Base-by-base conservation (phyloP, 1,140 invertebrate species). In the Conus betulinus region DNA sequence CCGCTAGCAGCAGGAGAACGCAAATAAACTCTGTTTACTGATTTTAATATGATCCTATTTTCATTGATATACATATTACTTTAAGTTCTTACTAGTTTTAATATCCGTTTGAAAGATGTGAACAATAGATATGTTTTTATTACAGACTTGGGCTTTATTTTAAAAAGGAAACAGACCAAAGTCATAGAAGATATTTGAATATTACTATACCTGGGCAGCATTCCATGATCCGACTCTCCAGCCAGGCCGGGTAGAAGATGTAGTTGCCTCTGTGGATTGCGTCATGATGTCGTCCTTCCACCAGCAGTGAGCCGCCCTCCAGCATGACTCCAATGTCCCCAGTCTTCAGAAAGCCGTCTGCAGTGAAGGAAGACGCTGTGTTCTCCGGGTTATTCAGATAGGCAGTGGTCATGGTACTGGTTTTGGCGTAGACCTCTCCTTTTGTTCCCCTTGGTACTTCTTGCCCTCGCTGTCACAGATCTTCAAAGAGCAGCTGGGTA, bases 321-420 rank as follows among this genome's bases (percentile, higher is more conserved):
- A 25, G 17, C 63, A 87, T 25, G 53, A 10, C 5, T 23, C 86
- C 86, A 17, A 87, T 81, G 76, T 87, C 86, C 20, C 86, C 86
- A 17, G 78, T 79, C 53, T 74, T 51, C 25, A 87, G 17, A 17
- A 79, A 87, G 3, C 86, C 76, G 55, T 85, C 78, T 11, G 85
- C 78, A 10, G 83, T 79, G 60, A 91, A 83, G 55, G 87, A 85
- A 20, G 84, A n/a, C 71, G 71, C 60, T 11, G 87, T 81, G 53
- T 71, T 84, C 17, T 82, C n/a, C 11, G 23, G 3, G 20, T 85
- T 86, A 39, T 39, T 39, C 5, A 86, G 67, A 13, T 86, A 86
- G 3, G 3, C 52, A 7, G 11, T 17, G 0, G n/a, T 15, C 71
- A 76, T 86, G 39, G 76, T 20, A 3, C 5, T 13, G n/a, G 25